These are phyloP conservation scores for Nyctereutes procyonoides DNA, from an alignment of 2,113 vertebrate genomes.

Conservation along the genomic window DNA sequence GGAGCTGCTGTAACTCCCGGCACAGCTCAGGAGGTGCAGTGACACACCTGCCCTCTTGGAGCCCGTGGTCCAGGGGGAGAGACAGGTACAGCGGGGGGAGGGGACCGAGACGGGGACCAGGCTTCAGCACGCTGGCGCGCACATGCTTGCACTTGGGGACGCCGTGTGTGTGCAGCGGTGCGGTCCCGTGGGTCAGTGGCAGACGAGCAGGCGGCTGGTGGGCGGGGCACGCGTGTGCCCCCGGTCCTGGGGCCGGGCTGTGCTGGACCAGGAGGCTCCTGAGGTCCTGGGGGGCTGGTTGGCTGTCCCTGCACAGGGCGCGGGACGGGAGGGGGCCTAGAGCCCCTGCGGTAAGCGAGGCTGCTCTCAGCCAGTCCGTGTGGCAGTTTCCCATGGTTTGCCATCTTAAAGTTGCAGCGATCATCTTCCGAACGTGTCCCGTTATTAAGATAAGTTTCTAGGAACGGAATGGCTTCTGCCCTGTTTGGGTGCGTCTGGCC, in stretches of 20 bases:
- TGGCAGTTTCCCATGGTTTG: not conserved
- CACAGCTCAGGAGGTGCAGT: not conserved
- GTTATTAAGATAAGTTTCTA: not conserved
- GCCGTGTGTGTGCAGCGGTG: rapidly evolving
- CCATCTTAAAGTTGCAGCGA: not conserved
- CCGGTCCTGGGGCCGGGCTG: not conserved
- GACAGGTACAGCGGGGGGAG: rapidly evolving
- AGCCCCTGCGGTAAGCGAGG: not conserved
- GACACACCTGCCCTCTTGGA: not conserved
- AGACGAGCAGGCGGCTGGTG: too few relatives aligned
- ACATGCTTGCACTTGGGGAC: rapidly evolving
- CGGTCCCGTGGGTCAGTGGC: not conserved
- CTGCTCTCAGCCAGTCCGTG: not conserved
- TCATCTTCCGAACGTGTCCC: not conserved
- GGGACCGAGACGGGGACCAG: rapidly evolving
- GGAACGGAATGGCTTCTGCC: not conserved
- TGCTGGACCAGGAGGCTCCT: not conserved
- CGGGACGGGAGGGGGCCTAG: not conserved
- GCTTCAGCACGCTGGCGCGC: not conserved
- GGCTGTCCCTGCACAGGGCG: not conserved
- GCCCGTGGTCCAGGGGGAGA: not conserved
- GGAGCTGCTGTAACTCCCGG: not conserved
- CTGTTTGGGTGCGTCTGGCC: not conserved
- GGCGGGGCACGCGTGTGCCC: too few relatives aligned
- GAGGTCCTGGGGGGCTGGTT: not conserved